A percentile compares a stretch with the other conserved stretches of the same genome.
These are phyloP conservation scores for Heliothis peltigera DNA, from an alignment of 2,888 invertebrate genomes.

Conservation along the genomic window DNA sequence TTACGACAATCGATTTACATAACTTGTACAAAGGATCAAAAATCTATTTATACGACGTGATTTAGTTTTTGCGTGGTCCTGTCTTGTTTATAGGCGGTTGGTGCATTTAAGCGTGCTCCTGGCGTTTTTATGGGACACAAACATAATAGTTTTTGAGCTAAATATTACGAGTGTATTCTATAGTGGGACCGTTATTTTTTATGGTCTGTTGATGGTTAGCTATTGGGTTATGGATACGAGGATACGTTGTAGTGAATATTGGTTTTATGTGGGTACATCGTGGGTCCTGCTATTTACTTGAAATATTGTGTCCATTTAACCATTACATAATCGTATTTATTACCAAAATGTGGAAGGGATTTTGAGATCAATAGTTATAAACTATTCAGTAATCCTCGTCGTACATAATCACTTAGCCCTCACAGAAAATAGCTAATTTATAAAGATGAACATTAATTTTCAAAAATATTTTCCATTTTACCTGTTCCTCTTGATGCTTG, in stretches of 20 bases:
- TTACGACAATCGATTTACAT: constrained; percentile 73
- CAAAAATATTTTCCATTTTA: background rate
- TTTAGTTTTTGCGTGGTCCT: constrained; percentile 40
- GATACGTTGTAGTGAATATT: background rate
- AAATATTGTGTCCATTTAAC: no score
- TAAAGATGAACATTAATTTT: no score
- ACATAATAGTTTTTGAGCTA: background rate
- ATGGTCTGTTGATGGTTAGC: background rate
- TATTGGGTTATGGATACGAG: background rate
- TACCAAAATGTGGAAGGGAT: no score
- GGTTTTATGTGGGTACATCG: background rate
- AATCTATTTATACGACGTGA: constrained; percentile 58
- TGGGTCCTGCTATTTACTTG: no score
- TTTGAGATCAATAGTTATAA: no score
- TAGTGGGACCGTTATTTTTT: background rate
- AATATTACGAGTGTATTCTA: constrained; percentile 1
- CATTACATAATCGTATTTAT: no score
- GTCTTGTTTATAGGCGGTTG: constrained; percentile 29
- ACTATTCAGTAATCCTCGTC: no score
- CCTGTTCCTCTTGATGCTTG: background rate
- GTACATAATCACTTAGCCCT: no score
- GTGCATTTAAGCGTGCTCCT: constrained; percentile 12
- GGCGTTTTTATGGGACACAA: constrained; percentile 10
- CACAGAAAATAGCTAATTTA: no score
- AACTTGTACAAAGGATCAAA: constrained; percentile 61